Evolutionary conservation across 2,797 vertebrate genomes (phyloP).

Genomic region (Manis pentadactyla): DNA sequence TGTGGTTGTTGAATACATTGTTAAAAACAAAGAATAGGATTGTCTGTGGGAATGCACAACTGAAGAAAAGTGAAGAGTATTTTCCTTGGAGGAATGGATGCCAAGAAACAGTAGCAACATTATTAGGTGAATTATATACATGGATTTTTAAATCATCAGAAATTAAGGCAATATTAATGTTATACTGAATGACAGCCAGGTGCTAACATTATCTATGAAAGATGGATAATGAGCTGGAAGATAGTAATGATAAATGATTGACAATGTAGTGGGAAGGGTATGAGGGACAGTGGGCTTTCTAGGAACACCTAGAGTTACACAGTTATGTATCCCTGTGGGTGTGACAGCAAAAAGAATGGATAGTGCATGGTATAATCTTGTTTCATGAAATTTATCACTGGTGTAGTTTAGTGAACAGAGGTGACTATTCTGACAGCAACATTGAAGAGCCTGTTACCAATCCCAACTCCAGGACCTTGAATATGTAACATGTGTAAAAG

Average conservation of each 20-base stretch:
- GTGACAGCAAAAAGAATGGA: background rate
- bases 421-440: background rate
- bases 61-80: background rate
- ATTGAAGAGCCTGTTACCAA: background rate
- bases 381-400: background rate
- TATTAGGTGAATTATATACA: background rate
- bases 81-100: background rate
- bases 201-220: background rate
- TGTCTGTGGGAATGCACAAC: background rate
- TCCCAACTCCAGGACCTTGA: background rate
- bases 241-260: too few relatives aligned
- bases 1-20: background rate
- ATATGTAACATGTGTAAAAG: background rate
- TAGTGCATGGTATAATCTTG: background rate
- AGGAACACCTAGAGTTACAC: background rate
- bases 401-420: background rate
- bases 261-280: background rate
- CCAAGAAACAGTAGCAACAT: background rate
- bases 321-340: background rate
- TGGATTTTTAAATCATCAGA: background rate
- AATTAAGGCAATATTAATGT: background rate
- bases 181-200: background rate
- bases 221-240: background rate
- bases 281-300: rapidly evolving
- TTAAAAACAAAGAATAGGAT: background rate